Conservation (phyloP, 2,113 vertebrate genomes). For the Fulica atra region DNA sequence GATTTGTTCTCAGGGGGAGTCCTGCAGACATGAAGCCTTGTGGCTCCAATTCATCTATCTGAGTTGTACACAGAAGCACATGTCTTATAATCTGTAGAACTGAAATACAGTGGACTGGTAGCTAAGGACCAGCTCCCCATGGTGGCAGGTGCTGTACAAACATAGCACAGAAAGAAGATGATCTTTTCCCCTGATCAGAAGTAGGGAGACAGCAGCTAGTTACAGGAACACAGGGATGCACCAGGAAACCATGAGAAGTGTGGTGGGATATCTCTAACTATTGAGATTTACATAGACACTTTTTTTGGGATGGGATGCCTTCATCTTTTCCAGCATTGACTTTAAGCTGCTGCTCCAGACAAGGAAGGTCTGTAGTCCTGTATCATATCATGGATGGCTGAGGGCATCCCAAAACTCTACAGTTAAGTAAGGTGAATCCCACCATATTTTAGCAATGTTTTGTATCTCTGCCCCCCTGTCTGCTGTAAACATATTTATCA, state of each 20-base stretch:
- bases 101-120: background rate
- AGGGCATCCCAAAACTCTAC: background rate
- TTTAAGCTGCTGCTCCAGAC: background rate
- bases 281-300: background rate
- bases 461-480: background rate
- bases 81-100: background rate
- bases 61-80: background rate
- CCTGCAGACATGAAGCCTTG: background rate
- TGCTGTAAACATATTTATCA: background rate
- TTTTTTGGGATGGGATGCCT: background rate
- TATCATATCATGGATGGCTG: background rate
- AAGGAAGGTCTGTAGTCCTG: background rate
- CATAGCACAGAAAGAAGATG: background rate
- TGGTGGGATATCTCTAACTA: background rate
- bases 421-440: background rate
- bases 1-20: background rate
- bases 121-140: background rate
- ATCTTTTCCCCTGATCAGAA: background rate
- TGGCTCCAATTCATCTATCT: background rate
- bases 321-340: background rate
- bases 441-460: background rate
- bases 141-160: background rate
- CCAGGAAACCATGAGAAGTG: background rate
- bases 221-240: background rate
- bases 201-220: background rate